phyloP scores from a whole-genome alignment of 2,113 vertebrate species.

The Aldabrachelys gigantea region DNA sequence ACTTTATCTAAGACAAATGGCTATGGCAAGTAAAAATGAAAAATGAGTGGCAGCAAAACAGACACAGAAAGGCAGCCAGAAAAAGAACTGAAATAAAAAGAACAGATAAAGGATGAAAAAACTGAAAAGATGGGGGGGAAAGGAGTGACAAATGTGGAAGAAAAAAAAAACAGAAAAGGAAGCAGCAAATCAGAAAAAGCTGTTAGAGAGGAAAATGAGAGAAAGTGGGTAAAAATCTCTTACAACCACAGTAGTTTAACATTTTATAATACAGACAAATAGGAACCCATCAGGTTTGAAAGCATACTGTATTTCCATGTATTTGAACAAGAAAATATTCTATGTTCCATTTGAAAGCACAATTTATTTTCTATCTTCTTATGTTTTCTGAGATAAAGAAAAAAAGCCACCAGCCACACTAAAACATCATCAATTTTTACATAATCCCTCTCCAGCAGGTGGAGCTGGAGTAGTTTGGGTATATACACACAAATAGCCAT shows the following conservation, averaged over 20 bases:
- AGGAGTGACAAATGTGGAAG: background rate
- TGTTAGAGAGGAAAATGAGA: background rate
- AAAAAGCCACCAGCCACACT: background rate
- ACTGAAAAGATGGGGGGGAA: background rate
- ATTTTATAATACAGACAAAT: background rate
- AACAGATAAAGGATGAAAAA: background rate
- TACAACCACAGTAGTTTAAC: background rate
- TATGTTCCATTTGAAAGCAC: background rate
- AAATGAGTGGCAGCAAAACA: background rate
- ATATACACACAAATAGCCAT: background rate
- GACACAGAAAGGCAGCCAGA: background rate
- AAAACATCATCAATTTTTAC: background rate
- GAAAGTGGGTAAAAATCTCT: background rate
- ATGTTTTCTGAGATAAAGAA: background rate
- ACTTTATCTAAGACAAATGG: background rate
- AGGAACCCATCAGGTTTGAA: background rate
- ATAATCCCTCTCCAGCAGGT: background rate
- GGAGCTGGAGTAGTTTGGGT: background rate
- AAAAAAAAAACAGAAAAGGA: background rate
- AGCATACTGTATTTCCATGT: background rate
- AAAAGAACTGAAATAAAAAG: background rate
- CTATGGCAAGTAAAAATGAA: background rate
- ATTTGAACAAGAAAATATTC: background rate
- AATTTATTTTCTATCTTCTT: background rate
- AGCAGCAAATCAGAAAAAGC: background rate